Base-by-base conservation (phyloP, 2,888 invertebrate species). In the Eurois occulta region DNA sequence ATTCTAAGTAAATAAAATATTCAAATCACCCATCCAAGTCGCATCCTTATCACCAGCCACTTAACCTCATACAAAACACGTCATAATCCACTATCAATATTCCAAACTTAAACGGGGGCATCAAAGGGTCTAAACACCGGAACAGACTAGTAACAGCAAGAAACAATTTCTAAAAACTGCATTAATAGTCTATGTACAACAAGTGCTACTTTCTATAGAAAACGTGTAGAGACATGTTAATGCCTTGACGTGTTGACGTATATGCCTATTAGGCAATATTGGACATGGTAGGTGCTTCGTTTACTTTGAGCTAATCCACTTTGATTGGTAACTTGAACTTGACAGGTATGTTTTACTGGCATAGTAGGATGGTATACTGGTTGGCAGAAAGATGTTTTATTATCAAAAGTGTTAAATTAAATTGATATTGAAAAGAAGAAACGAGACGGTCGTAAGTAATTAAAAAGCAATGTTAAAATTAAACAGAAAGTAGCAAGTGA, bases 151-250 rank as follows among this genome's bases (percentile, higher is more conserved):
- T 85, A 71, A 58, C 67, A 55, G 35, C 48, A 72, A 65, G 58
- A 71, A 71, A 38, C 68, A 71, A 87, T 88, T 88, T 88, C 94
- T 94, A 94, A 95, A 95, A 95, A 92, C 91, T 89, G 86, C 94
- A 96, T 96, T 96, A 94, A 92, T 93, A 96, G 96, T 96, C 96
- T 82, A 67, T 84, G 87, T 91, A 92, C 94, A 93, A 84, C 94
- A 91, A 91, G 93, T 92, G 92, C 94, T 87, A 94, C 96, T 96
- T 96, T 96, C 96, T 95, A 95, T 91, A 89, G 87, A 91, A 94
- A 93, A 93, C 95, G 94, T 89, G 91, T 86, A 80, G 73, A 77
- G 84, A 93, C 93, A 94, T 94, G 92, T 90, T 94, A 94, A 95
- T 94, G 92, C 84, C 74, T 86, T 90, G 87, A 89, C 88, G 89